Conservation (phyloP, 2,797 vertebrate species). For the Sebastes variabilis region DNA sequence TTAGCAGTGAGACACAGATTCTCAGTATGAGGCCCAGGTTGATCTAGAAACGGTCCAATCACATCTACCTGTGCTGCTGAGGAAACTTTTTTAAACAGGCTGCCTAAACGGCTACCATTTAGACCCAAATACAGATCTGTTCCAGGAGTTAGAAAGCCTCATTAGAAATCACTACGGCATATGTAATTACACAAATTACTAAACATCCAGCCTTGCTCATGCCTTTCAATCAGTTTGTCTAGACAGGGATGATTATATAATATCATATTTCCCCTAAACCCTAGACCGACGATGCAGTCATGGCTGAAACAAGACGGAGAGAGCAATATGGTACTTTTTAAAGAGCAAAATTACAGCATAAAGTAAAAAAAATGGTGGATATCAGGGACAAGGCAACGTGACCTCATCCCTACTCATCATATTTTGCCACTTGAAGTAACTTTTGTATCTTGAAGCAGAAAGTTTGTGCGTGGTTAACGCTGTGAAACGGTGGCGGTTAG, state of each 20-base stretch:
- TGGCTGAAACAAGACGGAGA: not conserved
- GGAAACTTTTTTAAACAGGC: not conserved
- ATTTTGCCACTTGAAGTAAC: not conserved
- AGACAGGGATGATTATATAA: too few species aligned
- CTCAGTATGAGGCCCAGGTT: slow-evolving; percentile 16
- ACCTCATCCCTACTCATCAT: not conserved
- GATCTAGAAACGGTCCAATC: slow-evolving; percentile 29
- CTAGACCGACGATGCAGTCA: too few species aligned
- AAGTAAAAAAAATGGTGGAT: not conserved
- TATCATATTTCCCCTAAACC: not conserved
- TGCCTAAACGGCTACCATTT: not conserved
- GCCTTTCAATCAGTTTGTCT: too few species aligned
- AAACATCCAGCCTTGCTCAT: not conserved
- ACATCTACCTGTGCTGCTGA: slow-evolving; percentile 2
- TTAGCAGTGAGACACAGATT: slow-evolving; percentile 27
- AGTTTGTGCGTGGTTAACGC: too few species aligned
- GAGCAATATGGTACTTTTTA: not conserved
- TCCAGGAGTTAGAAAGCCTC: not conserved
- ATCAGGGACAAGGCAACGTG: not conserved
- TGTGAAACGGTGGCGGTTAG: not conserved
- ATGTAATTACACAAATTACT: not conserved
- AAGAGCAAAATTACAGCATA: not conserved
- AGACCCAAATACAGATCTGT: not conserved
- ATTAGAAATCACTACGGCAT: not conserved
- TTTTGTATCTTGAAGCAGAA: not conserved